phyloP scores from a whole-genome alignment of 1,140 invertebrate species.

The Trichogramma pretiosum region DNA sequence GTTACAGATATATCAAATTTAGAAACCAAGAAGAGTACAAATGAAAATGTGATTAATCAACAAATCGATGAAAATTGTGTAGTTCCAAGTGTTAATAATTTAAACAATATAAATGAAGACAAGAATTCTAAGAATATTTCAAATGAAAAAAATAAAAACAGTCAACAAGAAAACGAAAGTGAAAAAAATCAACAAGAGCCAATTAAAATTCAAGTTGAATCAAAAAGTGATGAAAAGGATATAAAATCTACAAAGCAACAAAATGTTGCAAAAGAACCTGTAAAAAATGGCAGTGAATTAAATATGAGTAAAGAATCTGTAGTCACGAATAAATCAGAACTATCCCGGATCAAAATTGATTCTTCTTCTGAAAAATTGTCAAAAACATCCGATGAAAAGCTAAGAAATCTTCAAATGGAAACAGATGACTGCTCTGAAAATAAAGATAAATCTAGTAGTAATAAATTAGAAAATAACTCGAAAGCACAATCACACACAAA shows the following conservation, averaged over 20 bases:
- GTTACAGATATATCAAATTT: conserved; percentile 47
- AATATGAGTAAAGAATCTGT: conserved; percentile 12
- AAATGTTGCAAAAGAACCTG: conserved; percentile 11
- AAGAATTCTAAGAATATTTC: conserved; percentile 22
- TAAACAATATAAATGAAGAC: conserved; percentile 22
- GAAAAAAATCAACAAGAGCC: conserved; percentile 14
- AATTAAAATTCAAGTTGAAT: conserved; percentile 16
- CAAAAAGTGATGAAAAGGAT: conserved; percentile 13
- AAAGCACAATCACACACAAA: conserved; percentile 23
- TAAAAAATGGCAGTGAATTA: conserved; percentile 20
- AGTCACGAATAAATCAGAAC: neutral
- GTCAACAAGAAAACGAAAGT: conserved; percentile 5
- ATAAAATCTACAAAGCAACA: conserved; percentile 12
- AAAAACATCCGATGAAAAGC: conserved; percentile 1
- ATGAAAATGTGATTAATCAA: conserved; percentile 29
- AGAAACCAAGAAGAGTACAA: conserved; percentile 32
- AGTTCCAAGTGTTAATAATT: conserved; percentile 14
- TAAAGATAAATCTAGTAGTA: conserved; percentile 27
- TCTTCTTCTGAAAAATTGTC: conserved; percentile 1
- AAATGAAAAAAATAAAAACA: conserved; percentile 20
- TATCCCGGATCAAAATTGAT: conserved; percentile 2
- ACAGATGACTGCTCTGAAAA: conserved; percentile 8
- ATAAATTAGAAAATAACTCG: conserved; percentile 25
- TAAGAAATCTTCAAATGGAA: conserved; percentile 11
- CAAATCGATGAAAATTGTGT: conserved; percentile 16